These are phyloP conservation scores for Philaethria dido DNA, from an alignment of 2,888 invertebrate genomes.

Conservation along the genomic window DNA sequence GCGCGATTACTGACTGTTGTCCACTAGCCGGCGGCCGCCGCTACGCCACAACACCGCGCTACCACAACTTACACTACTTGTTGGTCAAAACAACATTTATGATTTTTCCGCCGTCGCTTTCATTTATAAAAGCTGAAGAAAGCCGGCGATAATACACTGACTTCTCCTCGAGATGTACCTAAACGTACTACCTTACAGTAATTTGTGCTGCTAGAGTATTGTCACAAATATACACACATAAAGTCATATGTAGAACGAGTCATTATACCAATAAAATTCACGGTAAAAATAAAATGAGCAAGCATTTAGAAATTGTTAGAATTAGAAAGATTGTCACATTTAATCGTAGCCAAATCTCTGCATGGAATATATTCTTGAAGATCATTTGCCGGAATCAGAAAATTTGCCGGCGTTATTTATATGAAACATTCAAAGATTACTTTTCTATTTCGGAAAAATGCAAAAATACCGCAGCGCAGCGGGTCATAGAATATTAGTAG, in stretches of 20 bases:
- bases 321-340: too few relatives aligned
- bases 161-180: too few relatives aligned
- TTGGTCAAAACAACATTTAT: not conserved
- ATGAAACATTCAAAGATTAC: not conserved
- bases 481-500: too few relatives aligned
- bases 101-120: not conserved
- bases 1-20: constrained; percentile 16
- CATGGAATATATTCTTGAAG: too few relatives aligned
- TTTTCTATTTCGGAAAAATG: not conserved
- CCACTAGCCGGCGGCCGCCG: constrained; percentile 19
- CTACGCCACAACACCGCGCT: too few relatives aligned
- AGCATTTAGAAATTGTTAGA: not conserved
- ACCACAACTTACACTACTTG: not conserved
- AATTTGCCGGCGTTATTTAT: not conserved
- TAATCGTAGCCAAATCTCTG: too few relatives aligned
- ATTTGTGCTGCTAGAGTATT: not conserved
- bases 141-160: too few relatives aligned
- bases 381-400: too few relatives aligned
- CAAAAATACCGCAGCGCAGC: too few relatives aligned
- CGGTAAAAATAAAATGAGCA: not conserved
- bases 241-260: too few relatives aligned
- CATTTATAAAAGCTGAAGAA: too few relatives aligned
- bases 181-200: not conserved
- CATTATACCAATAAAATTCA: too few relatives aligned
- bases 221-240: not conserved